Evolutionary conservation across 2,888 invertebrate genomes (phyloP), one percentile per base, ranked within the genome.

Genomic region (Dastarcus helophoroides): DNA sequence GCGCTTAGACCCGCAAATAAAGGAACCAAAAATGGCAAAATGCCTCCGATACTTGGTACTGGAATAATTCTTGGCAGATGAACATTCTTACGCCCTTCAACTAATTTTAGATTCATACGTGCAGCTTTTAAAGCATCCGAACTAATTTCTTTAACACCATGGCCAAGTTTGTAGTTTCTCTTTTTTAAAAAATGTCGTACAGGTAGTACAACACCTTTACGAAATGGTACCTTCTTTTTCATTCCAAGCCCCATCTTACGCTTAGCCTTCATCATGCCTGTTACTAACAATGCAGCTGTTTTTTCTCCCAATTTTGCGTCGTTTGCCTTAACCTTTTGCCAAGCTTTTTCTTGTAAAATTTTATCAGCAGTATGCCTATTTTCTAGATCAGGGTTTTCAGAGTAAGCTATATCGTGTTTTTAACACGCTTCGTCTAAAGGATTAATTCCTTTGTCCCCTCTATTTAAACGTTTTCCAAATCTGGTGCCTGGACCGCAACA

Each of bases 291-390:
- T 4, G 46, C 37, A 9, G 42, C 43, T 11, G 43, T 26, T 38
- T 42, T 45, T 42, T 54, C 49, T 2, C 45, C 41, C 1, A 46
- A 11, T 12, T 29, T 35, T 3, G 47, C 35, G 31, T 52, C 47
- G 26, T 26, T 31, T 10, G 50, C 36, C 14, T 33, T 31, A 11
- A 47, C 37, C 11, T 44, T 41, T 29, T 47, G 15, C 38, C 22
- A 37, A 15, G 48, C 54, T 40, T 41, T 46, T 15, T 51, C 40
- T 4, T 41, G 38, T n/a, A 60, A 40, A 15, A 45, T 25, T 34
- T 43, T 36, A 44, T 62, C 58, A 3, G 58, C 58, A 27, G 37
- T 38, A 33, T 57, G 48, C 28, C 55, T 40, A 24, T 42, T 35
- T 12, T 22, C 12, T 23, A 50, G 29, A 33, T 40, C 31, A 12